Base-by-base conservation (phyloP, 2,797 vertebrate species). In the Stomatorhinus walkeri region DNA sequence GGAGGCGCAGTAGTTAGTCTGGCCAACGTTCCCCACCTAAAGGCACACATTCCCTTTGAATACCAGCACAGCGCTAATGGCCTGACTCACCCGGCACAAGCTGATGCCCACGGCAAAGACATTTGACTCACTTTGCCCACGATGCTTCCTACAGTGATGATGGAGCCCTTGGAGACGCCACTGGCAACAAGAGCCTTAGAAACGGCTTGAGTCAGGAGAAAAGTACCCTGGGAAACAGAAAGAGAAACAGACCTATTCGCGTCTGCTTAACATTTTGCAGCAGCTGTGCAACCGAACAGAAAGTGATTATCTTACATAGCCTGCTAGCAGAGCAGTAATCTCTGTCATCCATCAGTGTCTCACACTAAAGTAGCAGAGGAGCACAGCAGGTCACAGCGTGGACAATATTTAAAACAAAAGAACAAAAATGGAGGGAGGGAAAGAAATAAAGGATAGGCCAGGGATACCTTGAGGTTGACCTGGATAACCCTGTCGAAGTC, bases 71-170 rank as follows among this genome's bases (percentile, higher is more conserved):
- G 52, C 16, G 5, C 5, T 28, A 36, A 19, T 54, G 28, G 8
- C 16, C 59, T 86, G 40, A 24, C 40, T 24, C 8, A 91, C 0
- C 24, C 84, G 59, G 12, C 36, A 40, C 36, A n/a, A 3, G 19
- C 19, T 81, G 76, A 81, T 85, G 54, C 12, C 88, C 85, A 51
- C 49, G 61, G 46, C 36, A n/a, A 88, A 87, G 52, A 81, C 22
- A 14, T 7, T 32, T 16, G 0, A 79, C 94, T 92, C 91, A 97
- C 97, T 97, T 98, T 98, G 28, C 96, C 97, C 85, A 97, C 92
- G 16, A 98, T 96, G 94, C 97, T 98, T 88, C 97, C 97, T 90
- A 98, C 90, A 48, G 96, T 97, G 87, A 98, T 90, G 92, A 98
- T 96, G 94, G 97, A 98, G 79, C 97, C 97, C 87, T 95, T 96